Percentiles rank a stretch among this genome's conserved stretches.
These are phyloP conservation scores for Allolobophora icterica DNA, from an alignment of 2,888 invertebrate species.

Conservation along the genomic window DNA sequence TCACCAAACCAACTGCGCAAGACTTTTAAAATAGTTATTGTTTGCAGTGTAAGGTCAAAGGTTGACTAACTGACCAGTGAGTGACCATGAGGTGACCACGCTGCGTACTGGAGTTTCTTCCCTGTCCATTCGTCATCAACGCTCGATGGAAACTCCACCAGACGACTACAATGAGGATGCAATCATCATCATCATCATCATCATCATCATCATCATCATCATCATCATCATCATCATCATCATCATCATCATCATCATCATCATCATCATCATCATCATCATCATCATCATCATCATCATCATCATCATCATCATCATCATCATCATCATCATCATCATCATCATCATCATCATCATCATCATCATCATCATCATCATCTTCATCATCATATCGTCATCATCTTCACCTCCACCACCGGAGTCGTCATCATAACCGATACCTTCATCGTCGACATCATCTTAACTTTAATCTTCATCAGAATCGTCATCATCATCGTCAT, in stretches of 20 bases:
- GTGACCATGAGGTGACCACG: constrained; percentile 45
- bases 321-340: background rate
- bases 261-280: background rate
- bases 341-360: background rate
- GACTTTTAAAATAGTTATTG: too few relatives aligned
- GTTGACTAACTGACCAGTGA: constrained; percentile 43
- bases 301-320: background rate
- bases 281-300: background rate
- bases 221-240: too few relatives aligned
- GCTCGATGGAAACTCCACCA: constrained; percentile 36
- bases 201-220: too few relatives aligned
- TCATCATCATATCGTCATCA: background rate
- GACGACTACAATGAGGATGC: background rate
- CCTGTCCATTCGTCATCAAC: constrained; percentile 34
- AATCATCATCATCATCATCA: background rate
- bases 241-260: too few relatives aligned
- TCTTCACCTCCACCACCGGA: background rate
- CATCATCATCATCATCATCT: background rate
- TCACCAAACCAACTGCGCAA: too few relatives aligned
- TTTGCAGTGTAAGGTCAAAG: background rate
- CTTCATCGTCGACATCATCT: background rate
- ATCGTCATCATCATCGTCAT: background rate
- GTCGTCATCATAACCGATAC: too few relatives aligned
- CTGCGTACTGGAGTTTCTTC: constrained; percentile 44
- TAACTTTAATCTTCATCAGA: too few relatives aligned